Base-by-base conservation (phyloP, 1,140 invertebrate genomes). In the Aplysia californica region DNA sequence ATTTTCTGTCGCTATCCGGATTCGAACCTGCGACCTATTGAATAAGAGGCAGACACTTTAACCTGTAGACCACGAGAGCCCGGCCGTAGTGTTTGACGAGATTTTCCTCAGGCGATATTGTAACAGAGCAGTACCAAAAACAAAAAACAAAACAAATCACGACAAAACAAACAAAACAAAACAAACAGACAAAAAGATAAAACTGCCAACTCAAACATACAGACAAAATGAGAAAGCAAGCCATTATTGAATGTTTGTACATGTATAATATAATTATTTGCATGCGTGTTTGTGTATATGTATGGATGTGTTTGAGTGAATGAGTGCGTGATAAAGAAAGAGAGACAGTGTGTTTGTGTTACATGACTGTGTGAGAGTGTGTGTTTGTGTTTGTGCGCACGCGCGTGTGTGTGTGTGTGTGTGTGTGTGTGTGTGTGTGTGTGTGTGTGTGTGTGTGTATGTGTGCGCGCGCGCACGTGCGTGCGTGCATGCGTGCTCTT, bases 381-480 rank as follows among this genome's bases (percentile, higher is more conserved):
- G 56, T 59, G n/a, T 59, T n/a, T 59, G 31, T 59, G 56, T 59
- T 26, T 59, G 56, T 59, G n/a, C 31, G 56, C 31, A 59, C 31
- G 56, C 31, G n/a, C 31, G 56, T 59, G n/a, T 59, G 56, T 59
- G n/a, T 59, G 56, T 59, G 31, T 59, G 56, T 59, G n/a, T 59
- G 56, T 59, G n/a, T 59, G 56, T 59, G 31, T 59, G 56, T 59
- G 31, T 59, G 56, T 59, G n/a, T 59, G 56, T 59, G 31, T 59
- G 21, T 59, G 31, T 21, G 21, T 59, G 56, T 59, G 4, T 5
- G 4, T 59, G 56, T 59, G 56, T 59, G 56, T 59, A 59, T 59
- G 56, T 59, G 56, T 59, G 56, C 31, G n/a, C 31, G 56, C 31
- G 21, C 31, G 56, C 31, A 59, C 31, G 56, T 59, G 56, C n/a